A percentile compares a stretch with the other conserved stretches of the same genome.
Evolutionary conservation across 2,888 invertebrate genomes (phyloP).

Genomic region (Oconnorella tubifera): DNA sequence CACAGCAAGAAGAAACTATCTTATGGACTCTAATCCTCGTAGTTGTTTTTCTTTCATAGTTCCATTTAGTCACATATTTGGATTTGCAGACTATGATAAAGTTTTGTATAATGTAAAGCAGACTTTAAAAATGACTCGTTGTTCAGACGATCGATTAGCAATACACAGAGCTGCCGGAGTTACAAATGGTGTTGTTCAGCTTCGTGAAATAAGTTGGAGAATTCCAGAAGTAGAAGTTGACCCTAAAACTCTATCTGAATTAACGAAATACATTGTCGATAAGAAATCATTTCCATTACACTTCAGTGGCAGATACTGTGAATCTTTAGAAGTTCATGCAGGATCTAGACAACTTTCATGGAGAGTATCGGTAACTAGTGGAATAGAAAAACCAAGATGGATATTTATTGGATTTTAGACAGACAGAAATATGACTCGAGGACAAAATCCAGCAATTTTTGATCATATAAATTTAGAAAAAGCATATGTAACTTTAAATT

Average conservation of each 20-base stretch:
- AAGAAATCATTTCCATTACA: neutral
- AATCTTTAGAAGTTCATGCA: neutral
- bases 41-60: slow-evolving; percentile 5
- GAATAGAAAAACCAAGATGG: slow-evolving; percentile 5
- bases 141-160: neutral
- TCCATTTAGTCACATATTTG: slow-evolving; percentile 8
- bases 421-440: neutral
- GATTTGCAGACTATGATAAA: slow-evolving; percentile 5
- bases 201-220: slow-evolving; percentile 1
- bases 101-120: slow-evolving; percentile 6
- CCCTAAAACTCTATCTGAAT: neutral
- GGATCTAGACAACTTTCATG: neutral
- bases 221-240: neutral
- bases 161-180: neutral
- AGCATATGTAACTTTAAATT: neutral
- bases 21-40: neutral
- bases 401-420: slow-evolving; percentile 1
- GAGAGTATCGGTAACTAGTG: neutral
- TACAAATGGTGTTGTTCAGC: neutral
- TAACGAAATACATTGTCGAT: neutral
- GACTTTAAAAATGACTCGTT: neutral
- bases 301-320: neutral
- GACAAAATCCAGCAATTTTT: slow-evolving; percentile 3
- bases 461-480: neutral
- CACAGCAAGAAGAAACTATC: neutral